Conservation (phyloP, 2,888 invertebrate species). For the Alloscopus bannaensis region DNA sequence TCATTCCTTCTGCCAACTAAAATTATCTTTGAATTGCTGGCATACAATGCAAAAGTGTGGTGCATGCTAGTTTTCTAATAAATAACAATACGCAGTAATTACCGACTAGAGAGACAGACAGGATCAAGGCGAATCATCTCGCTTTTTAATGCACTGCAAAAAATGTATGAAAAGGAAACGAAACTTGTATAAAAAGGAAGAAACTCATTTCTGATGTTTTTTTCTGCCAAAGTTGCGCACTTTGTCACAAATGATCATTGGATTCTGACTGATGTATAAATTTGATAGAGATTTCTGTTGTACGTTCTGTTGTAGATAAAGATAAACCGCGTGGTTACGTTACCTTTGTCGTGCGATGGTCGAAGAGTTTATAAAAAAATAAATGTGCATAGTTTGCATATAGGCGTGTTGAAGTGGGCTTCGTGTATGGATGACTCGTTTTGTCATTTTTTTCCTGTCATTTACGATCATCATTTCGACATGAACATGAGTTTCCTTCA, state of each 20-base stretch:
- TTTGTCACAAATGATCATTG: neutral
- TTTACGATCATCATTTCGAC: conserved; percentile 15
- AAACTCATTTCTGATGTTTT: neutral
- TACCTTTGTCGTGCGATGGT: neutral
- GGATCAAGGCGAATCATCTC: neutral
- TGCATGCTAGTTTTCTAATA: neutral
- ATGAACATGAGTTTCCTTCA: neutral
- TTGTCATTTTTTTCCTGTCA: conserved; percentile 36
- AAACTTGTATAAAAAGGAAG: conserved; percentile 7
- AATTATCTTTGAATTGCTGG: neutral
- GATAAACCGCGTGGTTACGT: neutral
- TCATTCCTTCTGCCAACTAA: neutral
- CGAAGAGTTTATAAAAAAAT: too few species aligned
- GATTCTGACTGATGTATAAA: neutral
- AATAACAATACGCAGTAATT: conserved; percentile 20
- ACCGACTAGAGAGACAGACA: neutral
- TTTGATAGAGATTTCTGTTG: neutral
- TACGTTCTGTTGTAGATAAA: too few species aligned
- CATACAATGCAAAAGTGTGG: neutral
- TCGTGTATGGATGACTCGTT: conserved; percentile 18
- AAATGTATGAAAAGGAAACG: neutral
- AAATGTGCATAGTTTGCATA: neutral
- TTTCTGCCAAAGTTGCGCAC: neutral
- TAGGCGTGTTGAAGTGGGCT: neutral
- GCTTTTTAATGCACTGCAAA: conserved; percentile 8